Evolutionary conservation across 2,797 vertebrate species (phyloP), one percentile per base, ranked within the genome.

Genomic region (Gila robusta): DNA sequence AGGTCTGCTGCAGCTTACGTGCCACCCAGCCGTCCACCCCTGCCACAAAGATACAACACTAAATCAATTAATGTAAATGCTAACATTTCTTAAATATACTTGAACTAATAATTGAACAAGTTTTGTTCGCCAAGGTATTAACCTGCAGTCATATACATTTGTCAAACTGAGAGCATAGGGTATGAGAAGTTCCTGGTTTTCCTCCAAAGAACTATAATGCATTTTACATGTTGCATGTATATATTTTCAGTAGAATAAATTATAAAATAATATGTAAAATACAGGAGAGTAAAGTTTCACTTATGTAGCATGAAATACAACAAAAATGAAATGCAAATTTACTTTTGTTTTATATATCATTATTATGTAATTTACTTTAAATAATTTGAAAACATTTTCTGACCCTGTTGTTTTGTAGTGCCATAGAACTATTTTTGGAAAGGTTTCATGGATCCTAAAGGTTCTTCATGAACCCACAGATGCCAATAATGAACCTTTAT

Each of bases 1-100:
- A 95, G n/a, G 80, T 90, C 91, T 94, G 95, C 0, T 90, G 71
- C 54, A 95, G 88, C 77, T 88, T 88, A 80, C 94, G 90, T 0
- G 94, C 95, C 87, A 91, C 69, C 92, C 93, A 94, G 11, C 94
- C 92, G 26, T 95, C 95, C 83, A 95, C 80, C 35, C 92, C 94
- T 94, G 88, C 74, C 77, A 28, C 49, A 5, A 86, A 11, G 14
- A 66, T 32, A 41, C 35, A 74, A 21, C 8, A 64, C 37, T 54
- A 26, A 70, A 16, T 56, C 8, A 62, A 44, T 70, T 26, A 11
- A 79, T 74, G 37, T 28, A 10, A 16, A 12, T 47, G 26, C 5
- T 10, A n/a, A 54, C 5, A 66, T 23, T 44, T 4, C 26, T 35
- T 66, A 52, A 76, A 49, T 39, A 56, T 23, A 39, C 32, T 12